Conservation (phyloP, 2,888 invertebrate genomes). For the Fragum fragum region DNA sequence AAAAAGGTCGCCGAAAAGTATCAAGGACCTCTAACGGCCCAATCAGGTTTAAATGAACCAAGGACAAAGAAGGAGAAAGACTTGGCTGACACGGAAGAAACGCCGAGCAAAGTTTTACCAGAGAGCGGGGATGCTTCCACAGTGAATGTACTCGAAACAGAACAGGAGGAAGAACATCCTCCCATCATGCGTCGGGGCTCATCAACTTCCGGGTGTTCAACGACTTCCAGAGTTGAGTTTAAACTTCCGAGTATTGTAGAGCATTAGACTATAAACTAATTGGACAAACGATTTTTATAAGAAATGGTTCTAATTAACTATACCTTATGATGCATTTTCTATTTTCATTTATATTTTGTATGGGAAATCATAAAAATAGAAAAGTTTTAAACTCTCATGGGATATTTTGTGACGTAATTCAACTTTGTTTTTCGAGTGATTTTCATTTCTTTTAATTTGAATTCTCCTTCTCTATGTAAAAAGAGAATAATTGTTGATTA, state of each 20-base stretch:
- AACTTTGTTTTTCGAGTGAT: no score
- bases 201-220: slow-evolving; percentile 6
- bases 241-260: slow-evolving; percentile 23
- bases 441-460: no score
- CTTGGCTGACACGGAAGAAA: not conserved
- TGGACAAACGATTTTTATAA: no score
- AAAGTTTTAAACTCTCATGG: no score
- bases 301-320: no score
- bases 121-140: slow-evolving; percentile 17
- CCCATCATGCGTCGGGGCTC: not conserved
- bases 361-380: no score
- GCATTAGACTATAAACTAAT: not conserved
- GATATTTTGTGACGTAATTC: no score
- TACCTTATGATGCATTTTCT: no score
- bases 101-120: not conserved
- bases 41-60: not conserved
- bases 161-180: slow-evolving; percentile 3
- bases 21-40: slow-evolving; percentile 32
- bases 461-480: no score
- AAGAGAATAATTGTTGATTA: no score
- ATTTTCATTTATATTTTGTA: no score
- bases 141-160: slow-evolving; percentile 3
- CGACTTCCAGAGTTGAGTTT: slow-evolving; percentile 27
- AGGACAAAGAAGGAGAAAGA: slow-evolving; percentile 9
- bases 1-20: slow-evolving; percentile 58